These are phyloP conservation scores for Nothocercus nigrocapillus DNA, from an alignment of 2,113 vertebrate genomes.

Conservation along the genomic window DNA sequence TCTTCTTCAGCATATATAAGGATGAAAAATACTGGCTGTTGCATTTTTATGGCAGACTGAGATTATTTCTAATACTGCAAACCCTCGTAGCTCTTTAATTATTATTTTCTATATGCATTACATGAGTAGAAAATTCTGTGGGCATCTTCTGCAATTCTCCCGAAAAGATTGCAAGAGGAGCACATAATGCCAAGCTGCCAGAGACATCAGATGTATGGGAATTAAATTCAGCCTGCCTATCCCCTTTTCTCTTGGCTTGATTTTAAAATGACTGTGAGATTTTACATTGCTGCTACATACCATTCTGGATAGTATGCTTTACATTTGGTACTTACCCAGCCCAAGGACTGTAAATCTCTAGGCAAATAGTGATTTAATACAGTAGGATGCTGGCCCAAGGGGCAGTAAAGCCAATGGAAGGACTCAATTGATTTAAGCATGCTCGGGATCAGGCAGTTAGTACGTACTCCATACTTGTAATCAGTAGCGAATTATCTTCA, in stretches of 20 bases:
- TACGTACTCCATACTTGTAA: slow-evolving; percentile 46
- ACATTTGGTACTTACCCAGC: neutral
- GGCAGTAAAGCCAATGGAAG: neutral
- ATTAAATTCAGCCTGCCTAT: neutral
- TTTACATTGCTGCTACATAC: neutral
- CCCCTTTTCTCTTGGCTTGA: neutral
- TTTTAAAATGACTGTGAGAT: slow-evolving; percentile 23
- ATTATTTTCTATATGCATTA: slow-evolving; percentile 34
- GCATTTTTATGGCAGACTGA: slow-evolving; percentile 26
- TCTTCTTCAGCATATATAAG: neutral
- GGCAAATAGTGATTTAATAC: slow-evolving; percentile 28
- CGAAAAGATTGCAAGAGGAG: neutral
- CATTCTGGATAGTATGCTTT: neutral
- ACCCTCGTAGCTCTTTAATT: slow-evolving; percentile 11
- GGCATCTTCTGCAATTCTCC: neutral
- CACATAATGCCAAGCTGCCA: neutral
- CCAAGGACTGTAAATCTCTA: neutral
- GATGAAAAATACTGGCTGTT: neutral
- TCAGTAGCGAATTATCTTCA: slow-evolving; percentile 13
- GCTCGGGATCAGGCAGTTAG: neutral
- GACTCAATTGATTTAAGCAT: slow-evolving; percentile 18
- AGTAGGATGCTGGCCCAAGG: neutral
- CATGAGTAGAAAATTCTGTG: neutral
- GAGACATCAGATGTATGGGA: neutral
- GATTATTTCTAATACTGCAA: slow-evolving; percentile 42